Conservation (phyloP, 2,797 vertebrate species). For the Holocentrus rufus region DNA sequence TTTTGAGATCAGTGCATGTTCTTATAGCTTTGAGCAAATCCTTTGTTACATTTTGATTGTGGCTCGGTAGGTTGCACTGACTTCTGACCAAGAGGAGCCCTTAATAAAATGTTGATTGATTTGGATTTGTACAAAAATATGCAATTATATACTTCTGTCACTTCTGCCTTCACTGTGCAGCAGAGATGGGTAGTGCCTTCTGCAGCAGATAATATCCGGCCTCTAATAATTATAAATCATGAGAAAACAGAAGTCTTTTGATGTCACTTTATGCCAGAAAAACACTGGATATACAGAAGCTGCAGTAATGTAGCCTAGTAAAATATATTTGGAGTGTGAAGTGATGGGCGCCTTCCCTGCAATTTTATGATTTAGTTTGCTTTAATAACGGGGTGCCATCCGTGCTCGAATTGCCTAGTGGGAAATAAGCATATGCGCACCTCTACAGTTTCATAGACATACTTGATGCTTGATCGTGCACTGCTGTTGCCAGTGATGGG, state of each 20-base stretch:
- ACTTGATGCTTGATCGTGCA: slow-evolving; percentile 31
- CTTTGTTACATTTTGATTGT: background rate
- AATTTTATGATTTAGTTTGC: slow-evolving; percentile 27
- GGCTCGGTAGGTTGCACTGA: background rate
- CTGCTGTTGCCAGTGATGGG: slow-evolving; percentile 45
- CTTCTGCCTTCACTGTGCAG: slow-evolving; percentile 1
- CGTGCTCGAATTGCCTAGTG: slow-evolving; percentile 28
- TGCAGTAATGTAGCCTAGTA: background rate
- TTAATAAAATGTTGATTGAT: slow-evolving; percentile 9
- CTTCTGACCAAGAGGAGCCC: background rate
- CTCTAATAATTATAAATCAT: slow-evolving; percentile 29
- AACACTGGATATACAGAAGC: background rate
- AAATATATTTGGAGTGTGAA: slow-evolving; percentile 15
- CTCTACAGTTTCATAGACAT: slow-evolving; percentile 25
- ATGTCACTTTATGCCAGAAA: background rate
- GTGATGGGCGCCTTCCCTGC: slow-evolving; percentile 1
- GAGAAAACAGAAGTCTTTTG: background rate
- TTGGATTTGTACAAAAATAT: slow-evolving; percentile 15
- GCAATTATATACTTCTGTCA: slow-evolving; percentile 5
- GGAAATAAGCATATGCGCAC: slow-evolving; percentile 27
- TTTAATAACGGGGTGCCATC: slow-evolving; percentile 20
- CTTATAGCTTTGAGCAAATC: background rate
- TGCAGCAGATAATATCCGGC: slow-evolving; percentile 32
- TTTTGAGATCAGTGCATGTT: background rate
- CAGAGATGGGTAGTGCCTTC: slow-evolving; percentile 16